Conservation (phyloP, 2,888 invertebrate genomes). For the Zele albiditarsus region DNA sequence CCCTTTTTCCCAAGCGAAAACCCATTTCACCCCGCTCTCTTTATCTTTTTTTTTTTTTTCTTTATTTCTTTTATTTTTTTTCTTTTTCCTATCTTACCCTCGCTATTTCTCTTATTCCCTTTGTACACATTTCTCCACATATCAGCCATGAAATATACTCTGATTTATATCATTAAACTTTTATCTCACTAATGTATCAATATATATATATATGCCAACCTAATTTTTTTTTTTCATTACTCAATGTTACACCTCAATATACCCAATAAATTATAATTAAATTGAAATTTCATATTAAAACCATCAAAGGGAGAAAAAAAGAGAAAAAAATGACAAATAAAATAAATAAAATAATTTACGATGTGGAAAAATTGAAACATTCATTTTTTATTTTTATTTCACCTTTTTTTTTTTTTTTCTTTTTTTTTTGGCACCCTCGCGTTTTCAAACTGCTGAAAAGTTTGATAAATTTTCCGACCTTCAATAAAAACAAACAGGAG, state of each 20-base stretch:
- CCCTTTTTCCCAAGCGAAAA: conserved; percentile 47
- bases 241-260: neutral
- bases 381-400: neutral
- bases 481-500: conserved; percentile 18
- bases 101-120: conserved; percentile 26
- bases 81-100: conserved; percentile 32
- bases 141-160: neutral
- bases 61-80: conserved; percentile 14
- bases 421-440: neutral
- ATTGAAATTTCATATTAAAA: neutral
- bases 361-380: conserved; percentile 2
- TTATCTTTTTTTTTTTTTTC: conserved; percentile 12
- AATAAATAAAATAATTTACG: neutral
- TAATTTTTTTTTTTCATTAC: neutral
- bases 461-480: conserved; percentile 20
- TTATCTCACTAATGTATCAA: neutral
- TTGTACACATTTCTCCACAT: conserved; percentile 9
- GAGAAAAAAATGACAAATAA: neutral
- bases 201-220: neutral
- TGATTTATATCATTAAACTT: conserved; percentile 4
- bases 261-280: neutral
- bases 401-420: neutral
- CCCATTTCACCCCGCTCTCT: conserved; percentile 38
- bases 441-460: neutral
- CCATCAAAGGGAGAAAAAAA: neutral